Percentiles rank a stretch among this genome's conserved stretches.
phyloP scores from a whole-genome alignment of 1,140 invertebrate genomes.

The Drosophila repleta region DNA sequence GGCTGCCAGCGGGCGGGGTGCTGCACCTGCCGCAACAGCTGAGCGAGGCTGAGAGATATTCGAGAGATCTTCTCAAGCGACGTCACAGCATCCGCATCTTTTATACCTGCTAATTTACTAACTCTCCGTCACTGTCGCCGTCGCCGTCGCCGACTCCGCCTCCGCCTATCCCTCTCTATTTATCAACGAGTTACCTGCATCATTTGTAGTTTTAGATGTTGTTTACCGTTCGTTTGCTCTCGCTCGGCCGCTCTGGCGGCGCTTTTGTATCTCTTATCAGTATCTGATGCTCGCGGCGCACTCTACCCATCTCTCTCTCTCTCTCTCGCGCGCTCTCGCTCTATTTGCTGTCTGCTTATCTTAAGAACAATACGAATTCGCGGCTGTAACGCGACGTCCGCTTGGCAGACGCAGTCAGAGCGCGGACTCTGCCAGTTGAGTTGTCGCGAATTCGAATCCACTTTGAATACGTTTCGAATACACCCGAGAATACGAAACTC shows the following conservation, averaged over 20 bases:
- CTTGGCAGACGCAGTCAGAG: slow-evolving; percentile 60
- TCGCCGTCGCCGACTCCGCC: not conserved
- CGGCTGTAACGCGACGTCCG: slow-evolving; percentile 49
- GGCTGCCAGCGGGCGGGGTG: not conserved
- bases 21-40: slow-evolving; percentile 11
- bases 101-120: slow-evolving; percentile 61
- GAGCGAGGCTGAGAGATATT: slow-evolving; percentile 33
- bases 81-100: slow-evolving; percentile 30
- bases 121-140: not conserved
- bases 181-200: slow-evolving; percentile 21
- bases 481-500: slow-evolving; percentile 3
- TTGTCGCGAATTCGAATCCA: slow-evolving; percentile 37
- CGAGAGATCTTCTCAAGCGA: slow-evolving; percentile 49
- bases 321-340: slow-evolving; percentile 6
- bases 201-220: slow-evolving; percentile 18
- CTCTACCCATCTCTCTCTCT: slow-evolving; percentile 1
- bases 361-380: slow-evolving; percentile 58
- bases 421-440: slow-evolving; percentile 63
- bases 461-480: slow-evolving; percentile 21
- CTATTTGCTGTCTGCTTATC: slow-evolving; percentile 57
- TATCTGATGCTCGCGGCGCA: slow-evolving; percentile 33
- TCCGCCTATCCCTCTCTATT: not conserved
- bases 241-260: not conserved
- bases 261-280: slow-evolving; percentile 36
- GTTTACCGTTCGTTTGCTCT: slow-evolving; percentile 15